Conservation (phyloP, 2,888 invertebrate species). For the Ariolimax columbianus region DNA sequence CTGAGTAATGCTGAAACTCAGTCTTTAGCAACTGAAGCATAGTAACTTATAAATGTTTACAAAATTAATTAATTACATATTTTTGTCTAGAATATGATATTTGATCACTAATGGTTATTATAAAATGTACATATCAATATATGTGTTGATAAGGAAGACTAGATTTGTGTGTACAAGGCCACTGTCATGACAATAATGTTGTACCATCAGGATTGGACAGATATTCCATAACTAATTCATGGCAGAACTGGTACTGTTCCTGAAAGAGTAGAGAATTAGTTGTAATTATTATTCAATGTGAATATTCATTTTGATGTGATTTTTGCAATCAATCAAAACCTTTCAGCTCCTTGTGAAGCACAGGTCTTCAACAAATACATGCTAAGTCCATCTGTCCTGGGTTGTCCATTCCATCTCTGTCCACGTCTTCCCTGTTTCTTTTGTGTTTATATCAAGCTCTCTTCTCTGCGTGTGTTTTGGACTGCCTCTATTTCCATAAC, state of each 20-base stretch:
- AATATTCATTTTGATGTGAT: no score
- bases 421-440: no score
- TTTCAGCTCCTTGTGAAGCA: no score
- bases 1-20: background rate
- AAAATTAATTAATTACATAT: background rate
- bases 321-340: no score
- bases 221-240: slow-evolving; percentile 79
- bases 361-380: no score
- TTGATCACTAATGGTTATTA: background rate
- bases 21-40: background rate
- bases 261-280: slow-evolving; percentile 59
- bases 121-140: background rate
- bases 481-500: no score
- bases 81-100: background rate
- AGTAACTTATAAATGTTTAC: background rate
- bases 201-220: slow-evolving; percentile 59
- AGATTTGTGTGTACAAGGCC: slow-evolving; percentile 1
- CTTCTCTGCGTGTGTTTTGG: no score
- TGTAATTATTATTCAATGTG: background rate
- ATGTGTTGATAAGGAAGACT: slow-evolving; percentile 36
- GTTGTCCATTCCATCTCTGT: no score
- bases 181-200: slow-evolving; percentile 37
- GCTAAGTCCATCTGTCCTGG: no score
- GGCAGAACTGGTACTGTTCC: slow-evolving; percentile 80
- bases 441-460: no score